Base-by-base conservation (phyloP, 2,797 vertebrate species). In the Alauda arvensis region DNA sequence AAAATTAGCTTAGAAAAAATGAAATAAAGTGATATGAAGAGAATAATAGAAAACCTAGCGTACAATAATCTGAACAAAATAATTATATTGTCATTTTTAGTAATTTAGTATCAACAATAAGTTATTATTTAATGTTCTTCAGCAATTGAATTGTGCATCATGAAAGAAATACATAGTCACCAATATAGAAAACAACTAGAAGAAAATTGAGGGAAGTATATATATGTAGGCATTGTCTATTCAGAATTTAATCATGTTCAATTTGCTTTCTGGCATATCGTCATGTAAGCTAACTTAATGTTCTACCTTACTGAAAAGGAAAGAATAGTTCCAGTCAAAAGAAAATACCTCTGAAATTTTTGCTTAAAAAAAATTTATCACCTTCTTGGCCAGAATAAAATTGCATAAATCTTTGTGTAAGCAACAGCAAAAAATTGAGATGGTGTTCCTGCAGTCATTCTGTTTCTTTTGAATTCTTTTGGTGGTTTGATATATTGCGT, bases 101-200 rank as follows among this genome's bases (percentile, higher is more conserved):
- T 76, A 83, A 89, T 76, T 84, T 77, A 49, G 4, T 77, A 46
- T 83, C 62, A 93, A 78, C 42, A 83, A 14, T 67, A 79, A 49
- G 18, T 60, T 83, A 34, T 89, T 77, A 61, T 79, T 77, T 88
- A 84, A 69, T 84, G 25, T 82, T 88, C 23, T 85, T 80, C 33
- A 76, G 57, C 88, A 89, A 94, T 18, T 84, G 19, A 20, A 49
- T 65, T 88, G 20, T 78, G 49, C 14, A 76, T 43, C 4, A 0
- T 51, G 48, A 40, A 79, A 63, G 42, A 90, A 84, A 74, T 59
- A 78, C 18, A 20, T 46, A 90, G 31, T 40, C 46, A 77, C n/a
- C 61, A 81, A 88, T 87, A 77, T 0, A 83, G 65, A 78, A 91
- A 93, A 79, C 1, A 3, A 75, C 4, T 59, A 20, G 18, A 82